Percentiles rank a stretch among this genome's conserved stretches.
Evolutionary conservation across 2,113 vertebrate species (phyloP).

Genomic region (Carollia perspicillata): DNA sequence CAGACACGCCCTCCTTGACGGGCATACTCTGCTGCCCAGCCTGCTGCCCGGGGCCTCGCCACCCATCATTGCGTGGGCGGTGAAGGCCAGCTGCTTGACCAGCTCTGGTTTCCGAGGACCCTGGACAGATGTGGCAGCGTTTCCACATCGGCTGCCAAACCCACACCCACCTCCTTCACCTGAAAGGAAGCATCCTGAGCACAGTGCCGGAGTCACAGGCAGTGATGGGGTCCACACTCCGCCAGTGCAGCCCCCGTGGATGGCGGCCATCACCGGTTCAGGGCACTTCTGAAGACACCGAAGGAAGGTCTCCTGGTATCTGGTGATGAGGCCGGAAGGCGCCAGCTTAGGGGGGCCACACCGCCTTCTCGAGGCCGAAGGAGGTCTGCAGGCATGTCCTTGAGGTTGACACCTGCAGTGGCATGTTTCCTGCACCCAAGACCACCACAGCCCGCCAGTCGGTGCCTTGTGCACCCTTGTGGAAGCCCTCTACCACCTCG

Average conservation of each 20-base stretch:
- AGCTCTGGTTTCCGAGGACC: constrained; percentile 86
- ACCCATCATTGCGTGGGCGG: constrained; percentile 38
- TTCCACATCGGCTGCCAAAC: constrained; percentile 90
- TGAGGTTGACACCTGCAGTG: constrained; percentile 88
- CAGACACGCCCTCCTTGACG: constrained; percentile 85
- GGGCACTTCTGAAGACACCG: constrained; percentile 90
- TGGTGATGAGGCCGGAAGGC: constrained; percentile 76
- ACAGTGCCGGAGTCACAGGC: constrained; percentile 92
- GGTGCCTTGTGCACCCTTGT: constrained; percentile 80
- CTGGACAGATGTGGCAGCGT: constrained; percentile 90
- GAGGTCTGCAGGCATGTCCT: constrained; percentile 82
- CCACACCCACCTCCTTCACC: constrained; percentile 92
- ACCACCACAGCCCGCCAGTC: constrained; percentile 86
- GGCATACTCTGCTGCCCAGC: constrained; percentile 89
- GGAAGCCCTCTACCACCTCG: constrained; percentile 91
- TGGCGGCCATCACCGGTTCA: constrained; percentile 88
- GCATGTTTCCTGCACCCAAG: constrained; percentile 76
- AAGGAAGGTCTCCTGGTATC: constrained; percentile 88
- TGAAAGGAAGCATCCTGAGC: constrained; percentile 91
- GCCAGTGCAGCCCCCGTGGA: constrained; percentile 89
- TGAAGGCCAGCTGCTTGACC: not conserved
- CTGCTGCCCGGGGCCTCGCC: constrained; percentile 89
- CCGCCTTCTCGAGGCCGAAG: constrained; percentile 83
- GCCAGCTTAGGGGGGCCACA: constrained; percentile 85
- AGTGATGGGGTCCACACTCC: constrained; percentile 88